Conservation (phyloP, 2,888 invertebrate genomes). For the Harmothoe impar region DNA sequence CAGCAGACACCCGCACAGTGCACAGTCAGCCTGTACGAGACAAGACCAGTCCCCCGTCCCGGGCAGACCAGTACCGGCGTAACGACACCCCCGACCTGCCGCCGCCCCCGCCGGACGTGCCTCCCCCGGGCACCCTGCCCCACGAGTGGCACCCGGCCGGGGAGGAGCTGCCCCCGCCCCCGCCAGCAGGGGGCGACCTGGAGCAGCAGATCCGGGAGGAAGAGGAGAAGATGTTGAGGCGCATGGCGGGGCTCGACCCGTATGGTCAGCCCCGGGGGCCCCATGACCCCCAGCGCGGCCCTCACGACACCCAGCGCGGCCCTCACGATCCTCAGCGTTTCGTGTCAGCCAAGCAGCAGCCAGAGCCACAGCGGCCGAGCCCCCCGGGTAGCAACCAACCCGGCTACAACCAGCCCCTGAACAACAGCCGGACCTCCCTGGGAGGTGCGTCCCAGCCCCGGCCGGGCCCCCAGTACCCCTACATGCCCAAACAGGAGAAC, state of each 20-base stretch:
- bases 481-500: conserved; percentile 53
- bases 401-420: neutral
- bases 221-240: conserved; percentile 75
- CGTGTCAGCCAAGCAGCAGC: conserved; percentile 10
- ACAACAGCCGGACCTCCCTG: neutral
- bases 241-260: conserved; percentile 38
- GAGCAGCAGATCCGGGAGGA: conserved; percentile 83
- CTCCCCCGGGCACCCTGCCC: conserved; percentile 78
- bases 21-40: conserved; percentile 9
- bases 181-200: conserved; percentile 84
- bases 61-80: neutral
- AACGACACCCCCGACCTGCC: conserved; percentile 52
- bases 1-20: conserved; percentile 13
- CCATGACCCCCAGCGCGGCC: conserved; percentile 34
- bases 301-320: neutral
- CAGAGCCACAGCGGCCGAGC: conserved; percentile 54
- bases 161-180: conserved; percentile 81
- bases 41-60: neutral
- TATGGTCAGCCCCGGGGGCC: neutral
- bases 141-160: conserved; percentile 71
- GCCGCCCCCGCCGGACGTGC: conserved; percentile 17
- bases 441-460: neutral
- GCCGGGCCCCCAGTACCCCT: conserved; percentile 23
- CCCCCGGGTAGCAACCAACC: conserved; percentile 42
- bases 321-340: conserved; percentile 18